phyloP scores from a whole-genome alignment of 2,113 vertebrate genomes.

The Ctenodactylus gundi region DNA sequence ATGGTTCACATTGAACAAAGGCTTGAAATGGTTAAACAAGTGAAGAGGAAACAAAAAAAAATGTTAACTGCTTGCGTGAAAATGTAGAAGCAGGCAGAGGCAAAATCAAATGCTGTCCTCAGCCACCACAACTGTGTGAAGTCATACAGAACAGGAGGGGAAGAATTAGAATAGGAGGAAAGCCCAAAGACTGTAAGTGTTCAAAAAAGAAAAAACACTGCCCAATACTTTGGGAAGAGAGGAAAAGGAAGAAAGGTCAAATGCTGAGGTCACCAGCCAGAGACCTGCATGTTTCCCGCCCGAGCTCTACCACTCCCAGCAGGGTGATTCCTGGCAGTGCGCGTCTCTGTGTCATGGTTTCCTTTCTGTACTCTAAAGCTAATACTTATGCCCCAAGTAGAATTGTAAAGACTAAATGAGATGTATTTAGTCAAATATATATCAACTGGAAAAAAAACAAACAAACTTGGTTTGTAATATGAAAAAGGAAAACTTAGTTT shows the following conservation, averaged over 20 bases:
- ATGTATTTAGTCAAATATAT: background rate
- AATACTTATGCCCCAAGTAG: background rate
- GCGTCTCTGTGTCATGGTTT: background rate
- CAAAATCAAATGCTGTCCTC: background rate
- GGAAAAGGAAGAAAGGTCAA: background rate
- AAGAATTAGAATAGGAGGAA: background rate
- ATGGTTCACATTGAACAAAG: background rate
- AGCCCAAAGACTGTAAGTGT: background rate
- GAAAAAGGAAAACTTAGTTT: background rate
- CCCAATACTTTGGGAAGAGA: background rate
- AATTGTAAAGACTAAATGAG: background rate
- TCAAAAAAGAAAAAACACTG: too few relatives aligned
- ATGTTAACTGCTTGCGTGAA: background rate
- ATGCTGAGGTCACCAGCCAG: background rate
- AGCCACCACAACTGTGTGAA: background rate
- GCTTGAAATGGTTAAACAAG: background rate
- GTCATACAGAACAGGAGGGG: background rate
- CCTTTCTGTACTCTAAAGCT: background rate
- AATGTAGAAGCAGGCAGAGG: background rate
- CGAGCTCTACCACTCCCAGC: background rate
- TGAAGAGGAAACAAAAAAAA: background rate
- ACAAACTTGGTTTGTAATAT: background rate
- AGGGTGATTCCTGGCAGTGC: background rate
- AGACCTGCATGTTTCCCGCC: background rate
- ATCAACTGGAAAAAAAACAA: background rate